Percentiles rank a stretch among this genome's conserved stretches.
phyloP scores from a whole-genome alignment of 2,113 vertebrate genomes.

The Ia io region DNA sequence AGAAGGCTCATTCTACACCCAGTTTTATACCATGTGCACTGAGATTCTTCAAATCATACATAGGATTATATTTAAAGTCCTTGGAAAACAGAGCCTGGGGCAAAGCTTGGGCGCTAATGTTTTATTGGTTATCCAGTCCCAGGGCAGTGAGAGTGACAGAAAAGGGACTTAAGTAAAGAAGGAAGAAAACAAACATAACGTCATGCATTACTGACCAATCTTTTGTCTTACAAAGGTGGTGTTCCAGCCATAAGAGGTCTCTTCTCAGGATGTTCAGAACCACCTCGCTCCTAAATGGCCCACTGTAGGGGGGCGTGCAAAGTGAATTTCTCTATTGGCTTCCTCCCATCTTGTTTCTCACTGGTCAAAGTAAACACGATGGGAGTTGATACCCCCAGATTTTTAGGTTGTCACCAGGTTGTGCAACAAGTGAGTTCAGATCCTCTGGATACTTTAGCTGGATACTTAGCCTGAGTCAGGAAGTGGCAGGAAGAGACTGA shows the following conservation, averaged over 20 bases:
- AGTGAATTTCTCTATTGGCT: neutral
- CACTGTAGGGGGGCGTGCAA: neutral
- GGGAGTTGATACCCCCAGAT: neutral
- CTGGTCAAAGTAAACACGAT: neutral
- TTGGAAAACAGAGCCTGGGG: neutral
- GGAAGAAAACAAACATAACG: neutral
- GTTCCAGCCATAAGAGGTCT: neutral
- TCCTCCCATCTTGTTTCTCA: neutral
- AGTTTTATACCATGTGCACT: neutral
- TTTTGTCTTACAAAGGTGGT: neutral
- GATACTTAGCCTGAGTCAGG: neutral
- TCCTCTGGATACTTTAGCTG: neutral
- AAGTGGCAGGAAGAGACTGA: neutral
- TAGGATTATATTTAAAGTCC: neutral
- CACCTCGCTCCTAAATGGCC: neutral
- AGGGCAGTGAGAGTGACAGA: neutral
- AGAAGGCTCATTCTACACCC: neutral
- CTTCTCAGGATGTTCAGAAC: neutral
- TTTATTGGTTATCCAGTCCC: neutral
- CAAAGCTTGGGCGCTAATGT: neutral
- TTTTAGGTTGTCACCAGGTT: neutral
- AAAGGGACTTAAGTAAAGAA: neutral
- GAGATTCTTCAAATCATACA: neutral
- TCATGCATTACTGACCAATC: neutral
- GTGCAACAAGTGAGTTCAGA: neutral